Conservation (phyloP, 2,113 vertebrate species). For the Hyperopisus bebe region DNA sequence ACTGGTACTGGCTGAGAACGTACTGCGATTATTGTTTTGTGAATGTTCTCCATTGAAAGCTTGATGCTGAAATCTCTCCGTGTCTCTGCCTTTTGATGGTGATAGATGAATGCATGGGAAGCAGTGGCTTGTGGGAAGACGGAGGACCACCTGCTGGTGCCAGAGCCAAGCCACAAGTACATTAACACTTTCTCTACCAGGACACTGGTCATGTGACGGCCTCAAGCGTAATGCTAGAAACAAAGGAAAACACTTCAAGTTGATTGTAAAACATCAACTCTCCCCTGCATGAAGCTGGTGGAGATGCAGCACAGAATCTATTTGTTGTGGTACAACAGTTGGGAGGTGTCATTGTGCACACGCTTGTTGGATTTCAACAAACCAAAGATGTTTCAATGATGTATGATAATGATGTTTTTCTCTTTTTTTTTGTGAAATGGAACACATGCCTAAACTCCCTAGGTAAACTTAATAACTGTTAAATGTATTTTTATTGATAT, state of each 20-base stretch:
- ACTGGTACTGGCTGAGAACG: no score
- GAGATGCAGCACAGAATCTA: conserved; percentile 61
- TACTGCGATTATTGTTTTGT: not conserved
- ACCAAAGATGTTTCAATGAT: conserved; percentile 66
- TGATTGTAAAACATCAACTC: conserved; percentile 56
- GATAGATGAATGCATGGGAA: conserved; percentile 82
- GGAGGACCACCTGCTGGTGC: conserved; percentile 76
- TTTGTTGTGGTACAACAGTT: conserved; percentile 96
- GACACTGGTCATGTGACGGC: conserved; percentile 86
- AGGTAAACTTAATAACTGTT: conserved; percentile 46
- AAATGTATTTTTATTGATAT: conserved; percentile 50
- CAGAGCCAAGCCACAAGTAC: conserved; percentile 79
- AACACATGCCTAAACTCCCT: conserved; percentile 70
- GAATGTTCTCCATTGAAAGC: not conserved
- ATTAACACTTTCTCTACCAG: conserved; percentile 77
- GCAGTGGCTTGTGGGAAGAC: conserved; percentile 78
- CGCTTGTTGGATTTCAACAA: conserved; percentile 78
- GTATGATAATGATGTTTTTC: conserved; percentile 7
- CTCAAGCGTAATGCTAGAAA: conserved; percentile 52
- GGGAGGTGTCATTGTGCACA: conserved; percentile 73
- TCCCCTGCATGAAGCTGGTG: conserved; percentile 65
- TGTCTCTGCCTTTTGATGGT: conserved; percentile 13
- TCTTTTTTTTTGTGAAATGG: conserved; percentile 34
- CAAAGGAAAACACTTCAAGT: conserved; percentile 66
- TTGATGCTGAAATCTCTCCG: not conserved